Percentiles rank a stretch among this genome's conserved stretches.
phyloP scores from a whole-genome alignment of 2,888 invertebrate genomes.

The Mythimna vitellina region DNA sequence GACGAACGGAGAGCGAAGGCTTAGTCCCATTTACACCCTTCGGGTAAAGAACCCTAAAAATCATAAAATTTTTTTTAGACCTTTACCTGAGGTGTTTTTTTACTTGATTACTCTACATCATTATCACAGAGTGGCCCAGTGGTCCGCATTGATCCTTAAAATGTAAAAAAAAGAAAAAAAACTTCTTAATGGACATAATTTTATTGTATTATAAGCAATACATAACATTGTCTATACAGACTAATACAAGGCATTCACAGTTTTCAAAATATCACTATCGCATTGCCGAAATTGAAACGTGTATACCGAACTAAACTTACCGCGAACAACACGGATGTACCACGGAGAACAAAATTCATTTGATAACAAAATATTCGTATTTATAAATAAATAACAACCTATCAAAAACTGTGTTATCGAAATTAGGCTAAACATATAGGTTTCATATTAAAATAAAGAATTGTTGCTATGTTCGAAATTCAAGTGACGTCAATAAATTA shows the following conservation, averaged over 20 bases:
- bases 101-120: neutral
- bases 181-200: slow-evolving; percentile 59
- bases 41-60: too few species aligned
- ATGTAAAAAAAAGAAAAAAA: slow-evolving; percentile 5
- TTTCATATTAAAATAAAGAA: slow-evolving; percentile 11
- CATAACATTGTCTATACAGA: slow-evolving; percentile 76
- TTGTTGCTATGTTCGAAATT: slow-evolving; percentile 7
- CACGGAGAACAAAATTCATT: slow-evolving; percentile 51
- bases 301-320: slow-evolving; percentile 46
- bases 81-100: neutral
- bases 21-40: too few species aligned
- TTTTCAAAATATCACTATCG: slow-evolving; percentile 73
- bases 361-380: slow-evolving; percentile 43
- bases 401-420: slow-evolving; percentile 47
- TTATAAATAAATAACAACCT: slow-evolving; percentile 59
- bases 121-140: too few species aligned
- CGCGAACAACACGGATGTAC: slow-evolving; percentile 30
- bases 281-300: slow-evolving; percentile 31
- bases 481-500: slow-evolving; percentile 48
- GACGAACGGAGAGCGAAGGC: too few species aligned
- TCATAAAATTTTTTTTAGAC: too few species aligned
- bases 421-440: slow-evolving; percentile 21
- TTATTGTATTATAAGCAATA: slow-evolving; percentile 75
- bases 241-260: slow-evolving; percentile 77
- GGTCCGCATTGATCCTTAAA: neutral